Percentiles rank a stretch among this genome's conserved stretches.
These are phyloP conservation scores for Anguilla rostrata DNA, from an alignment of 2,113 vertebrate genomes.

Conservation along the genomic window DNA sequence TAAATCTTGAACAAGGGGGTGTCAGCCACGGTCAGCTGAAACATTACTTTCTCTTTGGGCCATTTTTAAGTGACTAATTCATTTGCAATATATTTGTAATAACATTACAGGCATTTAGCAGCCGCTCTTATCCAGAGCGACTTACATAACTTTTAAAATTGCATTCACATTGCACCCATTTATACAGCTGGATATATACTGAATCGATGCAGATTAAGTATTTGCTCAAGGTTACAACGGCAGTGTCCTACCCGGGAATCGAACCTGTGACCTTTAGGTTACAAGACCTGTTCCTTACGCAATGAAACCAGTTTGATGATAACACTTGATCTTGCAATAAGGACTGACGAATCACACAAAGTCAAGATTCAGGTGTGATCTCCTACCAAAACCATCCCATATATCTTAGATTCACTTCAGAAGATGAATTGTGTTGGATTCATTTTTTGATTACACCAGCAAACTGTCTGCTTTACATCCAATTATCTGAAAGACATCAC, in stretches of 20 bases:
- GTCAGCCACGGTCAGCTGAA: background rate
- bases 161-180: no score
- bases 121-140: no score
- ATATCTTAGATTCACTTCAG: background rate
- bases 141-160: no score
- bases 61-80: background rate
- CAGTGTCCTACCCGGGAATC: no score
- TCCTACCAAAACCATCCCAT: background rate
- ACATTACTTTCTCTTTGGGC: background rate
- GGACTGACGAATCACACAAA: background rate
- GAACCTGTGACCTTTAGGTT: no score
- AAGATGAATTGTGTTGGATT: constrained; percentile 7
- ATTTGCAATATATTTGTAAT: background rate
- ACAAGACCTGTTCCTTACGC: no score
- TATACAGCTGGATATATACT: no score
- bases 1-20: background rate
- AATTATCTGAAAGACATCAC: background rate
- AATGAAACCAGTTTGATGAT: background rate
- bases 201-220: no score
- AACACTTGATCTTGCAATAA: background rate
- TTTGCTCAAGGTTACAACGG: no score
- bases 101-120: no score
- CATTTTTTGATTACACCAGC: background rate
- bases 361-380: background rate
- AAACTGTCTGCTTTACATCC: background rate